Evolutionary conservation across 2,888 invertebrate genomes (phyloP), one percentile per base, ranked within the genome.

Genomic region (Platynereis dumerilii): DNA sequence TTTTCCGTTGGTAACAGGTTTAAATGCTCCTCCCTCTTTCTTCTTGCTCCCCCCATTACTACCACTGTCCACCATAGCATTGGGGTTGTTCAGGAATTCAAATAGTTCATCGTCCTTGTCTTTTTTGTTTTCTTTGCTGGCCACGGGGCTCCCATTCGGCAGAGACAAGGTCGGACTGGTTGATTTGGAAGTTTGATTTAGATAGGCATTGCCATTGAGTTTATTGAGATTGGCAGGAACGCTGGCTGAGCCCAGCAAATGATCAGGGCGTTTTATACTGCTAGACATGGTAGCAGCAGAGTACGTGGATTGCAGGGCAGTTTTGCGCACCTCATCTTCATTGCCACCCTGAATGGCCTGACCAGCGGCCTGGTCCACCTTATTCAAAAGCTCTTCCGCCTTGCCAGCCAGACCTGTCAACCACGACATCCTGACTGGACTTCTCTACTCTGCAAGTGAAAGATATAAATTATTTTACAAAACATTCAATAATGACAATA

Each of bases 331-430:
- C 3, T 28, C 45, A 26, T 63, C 55, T 15, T 73, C 72, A 53
- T 71, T 69, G 10, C 58, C 56, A 48, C 68, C 74, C 53, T 76
- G 79, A 22, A 85, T 72, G 1, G 89, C 91, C 24, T 85, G 88
- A 0, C 91, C 91, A 27, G 91, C 91, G 80, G 90, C 89, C 76
- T 91, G 88, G 76, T 92, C 92, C 27, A 92, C 83, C 77, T 89
- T 90, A 76, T 91, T 91, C 24, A 92, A 86, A 66, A 92, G 87
- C 76, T 87, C 88, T 78, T 92, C 92, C 17, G 92, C 91, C 69
- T 88, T 91, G 29, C 89, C 91, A 66, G 91, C 91, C 64, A 91
- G 85, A 68, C 89, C 91, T 68, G 89, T 86, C 65, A 92, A 87
- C 91, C 91, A 91, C 71, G 91, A 88, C 90, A 91, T 91, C 39